Conservation (phyloP, 2,113 vertebrate genomes). For the Callithrix jacchus region DNA sequence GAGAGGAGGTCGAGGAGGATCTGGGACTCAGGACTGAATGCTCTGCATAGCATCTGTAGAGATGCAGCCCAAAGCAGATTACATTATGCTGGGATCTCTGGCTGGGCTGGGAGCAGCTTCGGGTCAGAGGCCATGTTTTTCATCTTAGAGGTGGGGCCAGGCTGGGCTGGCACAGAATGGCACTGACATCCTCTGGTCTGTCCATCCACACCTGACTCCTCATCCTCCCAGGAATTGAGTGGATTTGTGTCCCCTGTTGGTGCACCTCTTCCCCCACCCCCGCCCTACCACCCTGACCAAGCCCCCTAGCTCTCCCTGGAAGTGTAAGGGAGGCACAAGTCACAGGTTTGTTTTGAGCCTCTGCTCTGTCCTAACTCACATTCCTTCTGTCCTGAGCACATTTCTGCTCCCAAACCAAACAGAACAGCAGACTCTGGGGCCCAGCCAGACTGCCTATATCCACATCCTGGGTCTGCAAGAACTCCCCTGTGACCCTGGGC, state of each 20-base stretch:
- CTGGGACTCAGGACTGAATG: neutral
- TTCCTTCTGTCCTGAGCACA: neutral
- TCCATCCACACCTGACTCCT: neutral
- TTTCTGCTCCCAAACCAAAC: neutral
- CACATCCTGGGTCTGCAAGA: neutral
- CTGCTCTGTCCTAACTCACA: neutral
- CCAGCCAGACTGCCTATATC: neutral
- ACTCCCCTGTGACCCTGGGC: neutral
- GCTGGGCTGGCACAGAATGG: neutral
- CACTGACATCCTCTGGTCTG: neutral
- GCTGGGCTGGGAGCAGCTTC: neutral
- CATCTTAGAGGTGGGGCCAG: neutral
- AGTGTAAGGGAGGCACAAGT: too few species aligned
- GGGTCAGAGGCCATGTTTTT: neutral
- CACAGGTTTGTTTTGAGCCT: neutral
- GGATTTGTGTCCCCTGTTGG: neutral
- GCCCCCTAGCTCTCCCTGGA: neutral
- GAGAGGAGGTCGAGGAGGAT: neutral
- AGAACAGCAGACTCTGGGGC: neutral
- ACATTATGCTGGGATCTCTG: neutral
- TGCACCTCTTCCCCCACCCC: too few species aligned
- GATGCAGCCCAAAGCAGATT: neutral
- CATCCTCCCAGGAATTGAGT: neutral
- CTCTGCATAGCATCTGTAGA: neutral
- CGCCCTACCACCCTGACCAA: too few species aligned